Conservation (phyloP, 2,888 invertebrate species). For the Pterostichus niger region DNA sequence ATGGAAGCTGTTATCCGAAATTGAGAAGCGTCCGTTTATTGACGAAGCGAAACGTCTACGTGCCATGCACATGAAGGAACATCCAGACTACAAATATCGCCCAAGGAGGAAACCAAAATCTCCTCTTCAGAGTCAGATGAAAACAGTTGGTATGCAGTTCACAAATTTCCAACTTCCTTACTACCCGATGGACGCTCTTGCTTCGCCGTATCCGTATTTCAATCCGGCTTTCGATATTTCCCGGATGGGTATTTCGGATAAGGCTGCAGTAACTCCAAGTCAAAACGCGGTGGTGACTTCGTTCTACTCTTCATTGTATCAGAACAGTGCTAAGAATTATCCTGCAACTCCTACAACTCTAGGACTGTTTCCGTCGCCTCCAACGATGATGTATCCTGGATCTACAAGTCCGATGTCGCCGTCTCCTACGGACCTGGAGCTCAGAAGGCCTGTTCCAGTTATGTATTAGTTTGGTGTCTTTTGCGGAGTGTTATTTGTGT, state of each 20-base stretch:
- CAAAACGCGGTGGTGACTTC: slow-evolving; percentile 84
- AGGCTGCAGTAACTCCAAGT: slow-evolving; percentile 71
- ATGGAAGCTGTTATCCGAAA: slow-evolving; percentile 93
- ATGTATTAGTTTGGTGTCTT: slow-evolving; percentile 79
- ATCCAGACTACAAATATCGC: slow-evolving; percentile 94
- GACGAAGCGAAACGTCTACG: slow-evolving; percentile 95
- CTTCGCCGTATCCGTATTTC: slow-evolving; percentile 85
- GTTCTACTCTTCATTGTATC: slow-evolving; percentile 85
- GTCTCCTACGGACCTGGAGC: slow-evolving; percentile 76
- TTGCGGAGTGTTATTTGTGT: slow-evolving; percentile 5
- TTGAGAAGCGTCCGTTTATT: slow-evolving; percentile 95
- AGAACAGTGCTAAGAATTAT: slow-evolving; percentile 77
- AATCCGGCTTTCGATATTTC: slow-evolving; percentile 83
- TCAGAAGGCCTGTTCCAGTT: slow-evolving; percentile 85
- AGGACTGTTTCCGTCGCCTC: slow-evolving; percentile 79
- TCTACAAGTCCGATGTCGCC: slow-evolving; percentile 74
- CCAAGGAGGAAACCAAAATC: slow-evolving; percentile 92
- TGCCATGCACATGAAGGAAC: slow-evolving; percentile 93
- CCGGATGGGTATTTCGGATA: slow-evolving; percentile 72
- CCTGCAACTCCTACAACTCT: slow-evolving; percentile 79
- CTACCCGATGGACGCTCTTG: slow-evolving; percentile 81
- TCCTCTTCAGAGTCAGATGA: slow-evolving; percentile 78
- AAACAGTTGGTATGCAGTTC: slow-evolving; percentile 77
- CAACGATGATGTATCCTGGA: slow-evolving; percentile 76
- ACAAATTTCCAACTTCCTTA: slow-evolving; percentile 83